These are phyloP conservation scores for Papilio machaon DNA, from an alignment of 1,140 invertebrate genomes.

Conservation along the genomic window DNA sequence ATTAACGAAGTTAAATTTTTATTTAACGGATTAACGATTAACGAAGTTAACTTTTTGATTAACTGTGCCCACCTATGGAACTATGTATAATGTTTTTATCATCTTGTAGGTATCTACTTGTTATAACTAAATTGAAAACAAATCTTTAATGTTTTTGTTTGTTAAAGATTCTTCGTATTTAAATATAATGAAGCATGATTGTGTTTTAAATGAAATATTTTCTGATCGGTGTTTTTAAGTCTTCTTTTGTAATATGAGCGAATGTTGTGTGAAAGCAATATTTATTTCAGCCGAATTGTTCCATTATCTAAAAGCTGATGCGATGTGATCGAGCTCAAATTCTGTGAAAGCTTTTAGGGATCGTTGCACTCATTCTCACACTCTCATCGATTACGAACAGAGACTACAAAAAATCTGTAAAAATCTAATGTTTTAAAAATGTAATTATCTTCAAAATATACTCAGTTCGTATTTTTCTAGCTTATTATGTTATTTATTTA, in stretches of 20 bases:
- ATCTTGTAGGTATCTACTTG: no score
- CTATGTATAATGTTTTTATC: no score
- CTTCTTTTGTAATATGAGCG: neutral
- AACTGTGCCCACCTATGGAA: no score
- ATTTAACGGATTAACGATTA: no score
- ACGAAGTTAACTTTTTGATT: no score
- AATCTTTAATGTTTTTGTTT: neutral
- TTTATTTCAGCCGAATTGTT: slow-evolving; percentile 29
- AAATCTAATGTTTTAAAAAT: neutral
- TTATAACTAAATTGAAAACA: neutral
- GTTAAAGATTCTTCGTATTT: neutral
- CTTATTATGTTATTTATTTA: neutral
- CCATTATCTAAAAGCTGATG: slow-evolving; percentile 29
- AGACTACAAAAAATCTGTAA: neutral
- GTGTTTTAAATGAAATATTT: slow-evolving; percentile 5
- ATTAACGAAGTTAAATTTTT: no score
- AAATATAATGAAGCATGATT: neutral
- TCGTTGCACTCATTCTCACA: slow-evolving; percentile 6
- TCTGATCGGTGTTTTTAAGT: neutral
- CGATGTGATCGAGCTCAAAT: slow-evolving; percentile 29
- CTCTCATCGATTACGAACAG: slow-evolving; percentile 6
- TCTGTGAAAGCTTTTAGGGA: slow-evolving; percentile 33
- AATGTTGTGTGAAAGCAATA: neutral
- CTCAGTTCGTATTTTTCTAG: neutral
- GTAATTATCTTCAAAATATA: neutral